Conservation (phyloP, 1,140 invertebrate genomes). For the Anastrepha ludens region DNA sequence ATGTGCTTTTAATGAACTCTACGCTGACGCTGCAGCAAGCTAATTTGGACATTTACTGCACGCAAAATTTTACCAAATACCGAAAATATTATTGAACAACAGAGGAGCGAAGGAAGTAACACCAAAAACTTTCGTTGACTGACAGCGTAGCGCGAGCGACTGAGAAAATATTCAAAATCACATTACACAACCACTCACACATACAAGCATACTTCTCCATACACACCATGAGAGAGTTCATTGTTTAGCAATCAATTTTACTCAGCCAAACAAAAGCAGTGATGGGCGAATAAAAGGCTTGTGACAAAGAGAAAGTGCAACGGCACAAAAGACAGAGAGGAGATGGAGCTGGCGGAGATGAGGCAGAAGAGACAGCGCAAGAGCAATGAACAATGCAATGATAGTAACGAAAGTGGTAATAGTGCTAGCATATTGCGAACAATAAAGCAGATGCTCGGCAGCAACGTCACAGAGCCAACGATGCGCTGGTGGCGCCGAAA, state of each 20-base stretch:
- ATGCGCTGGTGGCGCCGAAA: conserved; percentile 1
- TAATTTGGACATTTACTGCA: neutral
- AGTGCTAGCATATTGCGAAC: neutral
- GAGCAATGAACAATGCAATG: neutral
- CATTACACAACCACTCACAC: neutral
- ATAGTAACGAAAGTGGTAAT: neutral
- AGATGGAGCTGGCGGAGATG: neutral
- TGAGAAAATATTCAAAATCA: neutral
- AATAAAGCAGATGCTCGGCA: neutral
- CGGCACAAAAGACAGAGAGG: neutral
- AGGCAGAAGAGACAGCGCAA: neutral
- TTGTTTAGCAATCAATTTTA: conserved; percentile 56
- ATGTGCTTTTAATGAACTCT: conserved; percentile 35
- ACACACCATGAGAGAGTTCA: conserved; percentile 35
- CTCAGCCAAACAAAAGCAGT: conserved; percentile 25
- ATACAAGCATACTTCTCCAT: neutral
- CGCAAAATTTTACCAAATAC: conserved; percentile 18
- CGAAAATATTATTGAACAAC: conserved; percentile 3
- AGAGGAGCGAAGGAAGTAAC: neutral
- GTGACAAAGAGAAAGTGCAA: neutral
- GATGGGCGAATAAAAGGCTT: conserved; percentile 13
- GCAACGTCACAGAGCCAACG: neutral
- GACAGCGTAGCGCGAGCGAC: neutral
- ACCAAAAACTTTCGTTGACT: neutral
- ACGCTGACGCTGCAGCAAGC: neutral